Percentiles rank a stretch among this genome's conserved stretches.
Evolutionary conservation across 2,888 invertebrate genomes (phyloP).

Genomic region (Lochmaea capreae): DNA sequence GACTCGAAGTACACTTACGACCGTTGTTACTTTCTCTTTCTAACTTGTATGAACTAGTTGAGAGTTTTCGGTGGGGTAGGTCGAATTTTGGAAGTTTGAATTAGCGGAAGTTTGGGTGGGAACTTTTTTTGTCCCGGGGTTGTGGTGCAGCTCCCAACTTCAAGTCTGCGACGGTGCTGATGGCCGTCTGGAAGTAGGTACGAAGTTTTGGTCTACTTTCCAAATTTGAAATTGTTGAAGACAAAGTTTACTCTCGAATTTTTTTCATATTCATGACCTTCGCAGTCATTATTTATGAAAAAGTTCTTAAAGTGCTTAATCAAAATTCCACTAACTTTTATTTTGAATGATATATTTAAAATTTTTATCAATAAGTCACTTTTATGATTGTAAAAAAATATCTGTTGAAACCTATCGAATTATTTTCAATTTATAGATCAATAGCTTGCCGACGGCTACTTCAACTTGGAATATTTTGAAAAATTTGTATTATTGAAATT

Average conservation of each 20-base stretch:
- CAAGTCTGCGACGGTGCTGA: slow-evolving; percentile 18
- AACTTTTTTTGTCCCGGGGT: slow-evolving; percentile 31
- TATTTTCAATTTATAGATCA: no score
- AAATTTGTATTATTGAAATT: no score
- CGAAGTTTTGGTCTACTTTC: slow-evolving; percentile 35
- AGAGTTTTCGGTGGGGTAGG: slow-evolving; percentile 64
- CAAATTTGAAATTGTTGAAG: slow-evolving; percentile 34
- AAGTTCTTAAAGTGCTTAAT: slow-evolving; percentile 12
- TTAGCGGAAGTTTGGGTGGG: slow-evolving; percentile 59
- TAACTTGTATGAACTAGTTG: slow-evolving; percentile 64
- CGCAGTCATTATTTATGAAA: slow-evolving; percentile 21
- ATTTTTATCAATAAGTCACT: no score
- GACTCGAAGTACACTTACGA: slow-evolving; percentile 64
- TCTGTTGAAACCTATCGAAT: no score
- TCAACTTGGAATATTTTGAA: no score
- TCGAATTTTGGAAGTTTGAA: slow-evolving; percentile 61
- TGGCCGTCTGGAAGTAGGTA: slow-evolving; percentile 33
- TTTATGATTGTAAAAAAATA: no score
- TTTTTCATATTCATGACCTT: slow-evolving; percentile 35
- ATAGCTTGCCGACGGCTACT: no score
- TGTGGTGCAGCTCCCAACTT: slow-evolving; percentile 26
- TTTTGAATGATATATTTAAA: no score
- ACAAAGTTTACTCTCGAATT: slow-evolving; percentile 33
- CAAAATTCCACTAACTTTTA: no score
- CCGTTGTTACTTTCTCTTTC: slow-evolving; percentile 65